These are phyloP conservation scores for Notoglanidium macrostoma DNA, from an alignment of 2,797 vertebrate genomes.

Conservation along the genomic window DNA sequence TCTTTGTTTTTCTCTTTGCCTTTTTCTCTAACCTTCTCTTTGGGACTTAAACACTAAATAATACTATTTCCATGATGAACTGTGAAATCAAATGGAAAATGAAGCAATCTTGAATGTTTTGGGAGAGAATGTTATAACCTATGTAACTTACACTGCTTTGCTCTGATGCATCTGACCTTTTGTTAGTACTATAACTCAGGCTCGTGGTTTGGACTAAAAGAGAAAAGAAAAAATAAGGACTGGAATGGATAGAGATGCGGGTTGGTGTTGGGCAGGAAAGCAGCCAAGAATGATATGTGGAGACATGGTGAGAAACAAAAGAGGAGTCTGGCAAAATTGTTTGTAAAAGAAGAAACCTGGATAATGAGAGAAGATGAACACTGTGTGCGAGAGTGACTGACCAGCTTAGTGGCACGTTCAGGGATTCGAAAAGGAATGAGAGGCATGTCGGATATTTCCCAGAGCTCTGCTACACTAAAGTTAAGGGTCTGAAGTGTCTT, in stretches of 20 bases:
- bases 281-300: constrained; percentile 37
- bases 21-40: neutral
- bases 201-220: constrained; percentile 56
- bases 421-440: constrained; percentile 73
- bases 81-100: neutral
- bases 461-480: constrained; percentile 69
- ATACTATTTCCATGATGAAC: neutral
- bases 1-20: neutral
- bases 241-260: constrained; percentile 48
- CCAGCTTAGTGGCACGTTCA: constrained; percentile 53
- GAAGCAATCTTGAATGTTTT: constrained; percentile 11
- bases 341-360: constrained; percentile 16
- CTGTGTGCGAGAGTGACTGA: constrained; percentile 40
- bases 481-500: constrained; percentile 52
- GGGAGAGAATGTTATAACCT: constrained; percentile 3
- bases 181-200: constrained; percentile 40
- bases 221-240: constrained; percentile 41
- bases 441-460: constrained; percentile 78
- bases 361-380: constrained; percentile 39
- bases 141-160: constrained; percentile 21
- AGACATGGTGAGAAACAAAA: constrained; percentile 45
- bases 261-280: constrained; percentile 35
- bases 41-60: neutral
- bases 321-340: constrained; percentile 38
- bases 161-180: constrained; percentile 46